Percentiles rank a stretch among this genome's conserved stretches.
phyloP scores from a whole-genome alignment of 2,888 invertebrate species.

The Mantis religiosa region DNA sequence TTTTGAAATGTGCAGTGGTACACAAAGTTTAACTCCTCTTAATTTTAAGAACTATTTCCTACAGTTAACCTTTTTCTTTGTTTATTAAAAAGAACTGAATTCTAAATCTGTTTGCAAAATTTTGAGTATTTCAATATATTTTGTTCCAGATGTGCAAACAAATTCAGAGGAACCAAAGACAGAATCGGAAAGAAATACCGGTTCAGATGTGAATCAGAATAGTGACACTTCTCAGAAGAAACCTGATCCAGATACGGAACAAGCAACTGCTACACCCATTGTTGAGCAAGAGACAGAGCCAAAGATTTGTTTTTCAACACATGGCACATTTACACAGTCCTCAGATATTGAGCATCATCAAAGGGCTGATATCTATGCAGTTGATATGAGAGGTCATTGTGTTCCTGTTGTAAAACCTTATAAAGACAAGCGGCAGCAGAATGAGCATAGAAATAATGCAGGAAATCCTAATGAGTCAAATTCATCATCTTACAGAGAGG shows the following conservation, averaged over 20 bases:
- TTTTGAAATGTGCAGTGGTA: too few relatives aligned
- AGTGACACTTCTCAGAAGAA: not conserved
- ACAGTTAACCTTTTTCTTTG: too few relatives aligned
- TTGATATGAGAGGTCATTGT: constrained; percentile 2
- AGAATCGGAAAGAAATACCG: not conserved
- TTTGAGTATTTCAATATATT: too few relatives aligned
- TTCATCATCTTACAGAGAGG: not conserved
- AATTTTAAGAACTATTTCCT: too few relatives aligned
- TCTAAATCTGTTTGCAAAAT: too few relatives aligned
- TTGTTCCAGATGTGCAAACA: not conserved
- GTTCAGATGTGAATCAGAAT: not conserved
- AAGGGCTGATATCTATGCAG: constrained; percentile 3
- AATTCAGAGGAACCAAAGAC: not conserved
- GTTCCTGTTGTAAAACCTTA: not conserved
- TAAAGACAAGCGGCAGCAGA: not conserved
- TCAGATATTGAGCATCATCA: not conserved
- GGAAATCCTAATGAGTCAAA: not conserved
- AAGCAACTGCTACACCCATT: not conserved
- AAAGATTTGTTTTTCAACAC: not conserved
- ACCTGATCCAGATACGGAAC: not conserved
- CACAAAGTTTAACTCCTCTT: too few relatives aligned
- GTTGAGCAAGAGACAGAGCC: not conserved
- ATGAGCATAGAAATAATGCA: not conserved
- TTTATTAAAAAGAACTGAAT: too few relatives aligned
- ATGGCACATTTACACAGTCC: not conserved